Evolutionary conservation across 1,140 invertebrate species (phyloP).

Genomic region (Drosophila yakuba): DNA sequence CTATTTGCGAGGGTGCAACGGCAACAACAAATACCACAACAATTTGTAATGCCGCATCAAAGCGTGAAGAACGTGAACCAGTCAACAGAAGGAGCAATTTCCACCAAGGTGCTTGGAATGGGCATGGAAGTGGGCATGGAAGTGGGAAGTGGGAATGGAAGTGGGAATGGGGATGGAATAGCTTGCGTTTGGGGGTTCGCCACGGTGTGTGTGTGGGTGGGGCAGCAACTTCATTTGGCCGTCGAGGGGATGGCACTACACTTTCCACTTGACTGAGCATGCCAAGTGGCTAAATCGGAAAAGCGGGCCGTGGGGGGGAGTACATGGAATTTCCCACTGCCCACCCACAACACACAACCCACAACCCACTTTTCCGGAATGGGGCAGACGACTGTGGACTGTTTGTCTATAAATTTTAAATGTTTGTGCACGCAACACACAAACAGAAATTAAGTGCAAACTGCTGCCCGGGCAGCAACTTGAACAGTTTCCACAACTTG

Average conservation of each 20-base stretch:
- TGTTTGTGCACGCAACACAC: conserved; percentile 50
- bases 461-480: conserved; percentile 42
- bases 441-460: conserved; percentile 53
- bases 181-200: background rate
- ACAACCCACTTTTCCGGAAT: no score
- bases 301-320: background rate
- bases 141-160: background rate
- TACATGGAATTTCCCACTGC: background rate
- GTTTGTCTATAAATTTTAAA: conserved; percentile 57
- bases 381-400: background rate
- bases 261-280: conserved; percentile 52
- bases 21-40: conserved; percentile 53
- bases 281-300: conserved; percentile 48
- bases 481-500: conserved; percentile 30
- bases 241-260: conserved; percentile 23
- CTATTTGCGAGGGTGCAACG: conserved; percentile 50
- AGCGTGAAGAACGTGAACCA: conserved; percentile 49
- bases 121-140: background rate
- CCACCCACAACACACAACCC: no score
- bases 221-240: conserved; percentile 31
- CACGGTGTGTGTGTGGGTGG: background rate
- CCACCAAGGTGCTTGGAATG: conserved; percentile 7
- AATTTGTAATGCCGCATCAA: conserved; percentile 55
- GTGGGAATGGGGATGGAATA: background rate
- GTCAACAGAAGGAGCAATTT: conserved; percentile 41